Evolutionary conservation across 2,888 invertebrate genomes (phyloP), one percentile per base, ranked within the genome.

Genomic region (Salticus scenicus): DNA sequence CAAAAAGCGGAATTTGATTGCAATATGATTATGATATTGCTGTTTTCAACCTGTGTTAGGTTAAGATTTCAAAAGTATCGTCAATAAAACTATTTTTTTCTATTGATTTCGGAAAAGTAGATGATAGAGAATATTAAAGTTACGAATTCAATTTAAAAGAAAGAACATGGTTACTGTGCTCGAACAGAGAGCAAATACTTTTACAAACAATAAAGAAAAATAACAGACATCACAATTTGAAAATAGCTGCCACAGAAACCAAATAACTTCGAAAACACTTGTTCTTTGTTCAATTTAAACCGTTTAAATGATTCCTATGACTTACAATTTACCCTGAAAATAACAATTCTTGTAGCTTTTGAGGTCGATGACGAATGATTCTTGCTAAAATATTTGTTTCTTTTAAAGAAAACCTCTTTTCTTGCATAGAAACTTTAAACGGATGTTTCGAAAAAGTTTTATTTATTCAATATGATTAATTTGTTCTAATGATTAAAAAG

Each of bases 351-450:
- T 12, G 37, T 77, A 67, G 42, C 51, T 73, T n/a, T 73, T 47
- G 73, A 47, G 57, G 37, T 67, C 72, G 51, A 75, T 82, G 82
- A 82, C 75, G 66, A 82, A 82, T 82, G 82, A 82, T 76, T 17
- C 24, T 28, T n/a, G n/a, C 28, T 27, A 70, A 51, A 63, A 76
- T 64, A 51, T 75, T 82, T 82, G 70, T 75, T 82, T 81, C 74
- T 82, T 67, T 66, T 31, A 42, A 78, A 42, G 69, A 77, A 70
- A 69, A 47, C 72, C 42, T 24, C 33, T 57, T 41, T 72, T 27
- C 64, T 28, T 51, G 33, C 33, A 67, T 24, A 28, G 2, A 57
- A 57, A 24, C 57, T 24, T 57, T 57, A 57, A 4, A n/a, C 57
- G 20, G 24, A 24, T 20, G 24, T 57, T 24, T 17, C n/a, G n/a